Base-by-base conservation (phyloP, 2,113 vertebrate genomes). In the Antechinus flavipes region DNA sequence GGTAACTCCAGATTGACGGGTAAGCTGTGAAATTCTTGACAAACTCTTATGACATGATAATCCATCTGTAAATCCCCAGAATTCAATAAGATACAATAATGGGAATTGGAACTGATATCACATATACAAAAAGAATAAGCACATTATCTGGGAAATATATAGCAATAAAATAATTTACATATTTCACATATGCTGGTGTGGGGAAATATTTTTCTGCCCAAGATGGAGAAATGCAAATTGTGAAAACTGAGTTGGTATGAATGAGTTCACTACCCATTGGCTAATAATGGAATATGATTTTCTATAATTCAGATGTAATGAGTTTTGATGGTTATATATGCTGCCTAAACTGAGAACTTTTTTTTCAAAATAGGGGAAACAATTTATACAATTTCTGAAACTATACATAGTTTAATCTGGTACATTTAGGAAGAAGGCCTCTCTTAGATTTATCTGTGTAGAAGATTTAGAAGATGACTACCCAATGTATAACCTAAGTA, bases 101-200 rank as follows among this genome's bases (percentile, higher is more conserved):
- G 1, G 1, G 3, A 76, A 35, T 16, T 68, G 61, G 35, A 76
- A 14, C 30, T 76, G 3, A 68, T 68, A 30, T 76, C 35, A 76
- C 5, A 76, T n/a, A 76, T 76, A n/a, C 12, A 76, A 76, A 14
- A 76, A 76, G 61, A 76, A 76, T n/a, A n/a, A 76, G 61, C 4
- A 76, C 12, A 56, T 58, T 91, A 50, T 93, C 91, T 27, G 90
- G 95, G 93, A 96, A 96, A 94, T 42, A 53, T 1, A 30, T 76
- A 35, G 14, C 26, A 50, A 14, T 16, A 1, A 0, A 1, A 90
- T 47, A 52, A 91, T 9, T n/a, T 46, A 6, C 47, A n/a, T 47
- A 76, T 54, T 92, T 52, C 26, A 35, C 0, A 8, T n/a, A 89
- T 89, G 25, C 54, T 35, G 91, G 91, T n/a, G 26, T 93, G 58